Evolutionary conservation across 53 echinoderm and acorn worm species (phyloP).

Genomic region (Mesocentrotus franciscanus): DNA sequence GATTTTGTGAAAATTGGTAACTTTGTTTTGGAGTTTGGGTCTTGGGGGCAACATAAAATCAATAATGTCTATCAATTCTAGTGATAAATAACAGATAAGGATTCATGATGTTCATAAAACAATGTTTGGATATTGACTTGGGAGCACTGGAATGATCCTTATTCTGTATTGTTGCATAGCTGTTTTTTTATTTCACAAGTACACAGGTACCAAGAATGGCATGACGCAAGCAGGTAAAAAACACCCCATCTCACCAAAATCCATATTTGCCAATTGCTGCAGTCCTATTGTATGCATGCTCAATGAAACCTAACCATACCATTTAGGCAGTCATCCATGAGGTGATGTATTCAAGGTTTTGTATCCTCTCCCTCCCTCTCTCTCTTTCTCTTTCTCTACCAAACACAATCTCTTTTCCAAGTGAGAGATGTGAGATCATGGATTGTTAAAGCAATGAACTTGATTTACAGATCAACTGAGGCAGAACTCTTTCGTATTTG

Average conservation of each 20-base stretch:
- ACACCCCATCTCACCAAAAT: conserved; percentile 56
- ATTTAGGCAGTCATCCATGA: conserved; percentile 35
- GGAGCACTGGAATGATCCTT: not conserved
- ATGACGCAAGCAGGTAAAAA: conserved; percentile 45
- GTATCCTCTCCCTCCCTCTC: not conserved
- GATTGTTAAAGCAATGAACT: conserved; percentile 43
- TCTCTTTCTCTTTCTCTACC: conserved; percentile 24
- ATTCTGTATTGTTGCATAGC: conserved; percentile 10
- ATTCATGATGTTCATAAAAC: not conserved
- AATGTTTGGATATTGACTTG: not conserved
- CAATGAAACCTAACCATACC: conserved; percentile 62
- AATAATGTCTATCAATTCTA: not conserved
- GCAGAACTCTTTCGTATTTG: conserved; percentile 29
- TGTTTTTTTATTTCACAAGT: conserved; percentile 15
- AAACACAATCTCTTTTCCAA: conserved; percentile 6
- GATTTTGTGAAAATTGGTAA: not conserved
- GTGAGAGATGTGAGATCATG: conserved; percentile 30
- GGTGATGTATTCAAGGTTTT: conserved; percentile 50
- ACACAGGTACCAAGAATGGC: conserved; percentile 20
- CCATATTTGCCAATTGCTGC: conserved; percentile 53
- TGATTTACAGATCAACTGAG: conserved; percentile 50
- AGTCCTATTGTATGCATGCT: conserved; percentile 35
- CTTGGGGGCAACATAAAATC: not conserved
- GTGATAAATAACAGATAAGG: conserved; percentile 15
- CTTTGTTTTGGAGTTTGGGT: not conserved